Conservation (phyloP, 2,888 invertebrate species). For the Blastobasis adustella region DNA sequence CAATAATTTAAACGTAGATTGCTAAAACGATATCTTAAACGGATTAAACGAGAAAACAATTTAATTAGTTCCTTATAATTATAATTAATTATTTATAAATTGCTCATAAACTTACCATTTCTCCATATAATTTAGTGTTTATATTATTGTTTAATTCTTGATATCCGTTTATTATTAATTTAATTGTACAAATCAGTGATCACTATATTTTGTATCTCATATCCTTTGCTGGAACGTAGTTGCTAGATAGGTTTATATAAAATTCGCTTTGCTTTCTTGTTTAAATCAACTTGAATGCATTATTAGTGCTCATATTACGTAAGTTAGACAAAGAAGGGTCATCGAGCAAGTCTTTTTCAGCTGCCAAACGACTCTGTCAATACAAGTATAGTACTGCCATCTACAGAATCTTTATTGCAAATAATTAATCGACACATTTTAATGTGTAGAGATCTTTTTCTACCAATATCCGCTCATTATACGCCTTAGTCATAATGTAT, state of each 20-base stretch:
- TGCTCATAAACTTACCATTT: neutral
- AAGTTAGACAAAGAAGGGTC: neutral
- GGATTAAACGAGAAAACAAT: too few species aligned
- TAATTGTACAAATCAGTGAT: conserved; percentile 12
- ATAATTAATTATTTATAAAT: too few species aligned
- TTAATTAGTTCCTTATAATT: too few species aligned
- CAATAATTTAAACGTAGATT: too few species aligned
- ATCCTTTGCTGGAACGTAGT: conserved; percentile 19
- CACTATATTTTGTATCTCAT: conserved; percentile 24
- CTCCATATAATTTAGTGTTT: neutral
- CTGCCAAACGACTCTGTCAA: too few species aligned
- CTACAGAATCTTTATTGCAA: too few species aligned
- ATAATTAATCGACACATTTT: too few species aligned
- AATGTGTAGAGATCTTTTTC: too few species aligned
- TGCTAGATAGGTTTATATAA: conserved; percentile 25
- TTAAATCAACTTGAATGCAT: too few species aligned
- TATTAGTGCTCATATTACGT: neutral
- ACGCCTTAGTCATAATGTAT: conserved; percentile 34
- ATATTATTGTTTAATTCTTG: conserved; percentile 1
- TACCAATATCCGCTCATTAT: conserved; percentile 1
- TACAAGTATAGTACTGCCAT: too few species aligned
- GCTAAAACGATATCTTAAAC: too few species aligned
- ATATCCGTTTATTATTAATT: neutral
- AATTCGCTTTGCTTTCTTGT: conserved; percentile 25
- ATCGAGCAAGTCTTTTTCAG: too few species aligned